Base-by-base conservation (phyloP, 1,140 invertebrate species). In the Drosophila bocqueti region DNA sequence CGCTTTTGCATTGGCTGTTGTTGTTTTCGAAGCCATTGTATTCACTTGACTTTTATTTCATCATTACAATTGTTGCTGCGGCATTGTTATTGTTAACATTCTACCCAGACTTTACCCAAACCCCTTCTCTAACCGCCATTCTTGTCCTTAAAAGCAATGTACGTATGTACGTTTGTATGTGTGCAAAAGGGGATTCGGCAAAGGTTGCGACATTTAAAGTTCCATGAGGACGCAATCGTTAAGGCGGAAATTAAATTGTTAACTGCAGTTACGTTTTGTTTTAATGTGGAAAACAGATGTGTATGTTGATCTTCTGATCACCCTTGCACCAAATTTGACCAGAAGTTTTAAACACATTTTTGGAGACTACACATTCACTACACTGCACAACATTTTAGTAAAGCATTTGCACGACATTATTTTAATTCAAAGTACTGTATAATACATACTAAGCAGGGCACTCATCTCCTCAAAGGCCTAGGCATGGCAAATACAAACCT, bases 31-130 rank as follows among this genome's bases (percentile, higher is more conserved):
- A 79, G 79, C 79, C 62, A 79, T 85, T 85, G 83, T 85, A 85
- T 82, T 85, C 84, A 85, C 83, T 85, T 85, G 83, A 76, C 79
- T 85, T 85, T 82, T 82, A 86, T 86, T 86, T 85, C 75, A 84
- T 81, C 74, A 85, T 85, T 82, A 86, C 79, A 78, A 85, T 78
- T 78, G 78, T 81, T 61, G 79, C 66, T 69, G 79, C 69, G 66
- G 52, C 82, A 85, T 78, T 84, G 78, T 86, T 86, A 85, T 82
- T 82, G 82, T 85, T 85, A 79, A 86, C 83, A 79, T 85, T 86
- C 65, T 60, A 58, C 68, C 62, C 54, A 82, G 69, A 86, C 52
- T 46, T 74, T 55, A 69, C 18, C 60, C 61, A 11, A 13, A 34
- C 54, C 31, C 43, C 21, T 50, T 36, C 49, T 36, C 47, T 18